These are phyloP conservation scores for Steromphala cineraria DNA, from an alignment of 2,888 invertebrate genomes.

Conservation along the genomic window DNA sequence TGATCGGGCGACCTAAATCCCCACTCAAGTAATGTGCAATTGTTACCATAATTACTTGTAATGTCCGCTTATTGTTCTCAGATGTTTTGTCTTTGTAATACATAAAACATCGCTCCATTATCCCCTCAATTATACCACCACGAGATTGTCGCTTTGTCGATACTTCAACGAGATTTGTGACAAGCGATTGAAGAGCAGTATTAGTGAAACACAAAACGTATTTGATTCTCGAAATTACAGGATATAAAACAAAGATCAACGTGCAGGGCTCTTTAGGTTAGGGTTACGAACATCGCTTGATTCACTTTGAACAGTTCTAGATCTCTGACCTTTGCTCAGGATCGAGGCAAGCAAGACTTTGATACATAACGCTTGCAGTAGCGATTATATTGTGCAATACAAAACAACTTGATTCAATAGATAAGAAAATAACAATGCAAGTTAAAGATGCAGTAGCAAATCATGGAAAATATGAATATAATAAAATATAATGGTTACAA, in stretches of 20 bases:
- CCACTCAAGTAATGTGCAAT: conserved; percentile 16
- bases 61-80: conserved; percentile 13
- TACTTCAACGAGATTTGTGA: conserved; percentile 9
- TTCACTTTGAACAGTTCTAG: no score
- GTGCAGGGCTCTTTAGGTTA: no score
- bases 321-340: no score
- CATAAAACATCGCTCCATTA: conserved; percentile 13
- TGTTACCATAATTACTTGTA: conserved; percentile 6
- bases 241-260: neutral
- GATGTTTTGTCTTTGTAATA: conserved; percentile 4
- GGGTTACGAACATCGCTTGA: no score
- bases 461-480: no score
- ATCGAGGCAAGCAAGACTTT: no score
- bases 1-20: neutral
- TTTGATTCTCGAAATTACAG: neutral
- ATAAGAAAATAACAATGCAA: no score
- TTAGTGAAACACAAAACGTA: neutral
- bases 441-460: no score
- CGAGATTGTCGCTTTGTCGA: conserved; percentile 1
- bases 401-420: no score
- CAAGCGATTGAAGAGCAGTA: conserved; percentile 14
- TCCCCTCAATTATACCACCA: neutral
- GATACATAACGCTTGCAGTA: no score
- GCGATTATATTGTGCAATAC: no score
- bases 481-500: no score